Evolutionary conservation across 2,113 vertebrate genomes (phyloP), one percentile per base, ranked within the genome.

Genomic region (Anguilla rostrata): DNA sequence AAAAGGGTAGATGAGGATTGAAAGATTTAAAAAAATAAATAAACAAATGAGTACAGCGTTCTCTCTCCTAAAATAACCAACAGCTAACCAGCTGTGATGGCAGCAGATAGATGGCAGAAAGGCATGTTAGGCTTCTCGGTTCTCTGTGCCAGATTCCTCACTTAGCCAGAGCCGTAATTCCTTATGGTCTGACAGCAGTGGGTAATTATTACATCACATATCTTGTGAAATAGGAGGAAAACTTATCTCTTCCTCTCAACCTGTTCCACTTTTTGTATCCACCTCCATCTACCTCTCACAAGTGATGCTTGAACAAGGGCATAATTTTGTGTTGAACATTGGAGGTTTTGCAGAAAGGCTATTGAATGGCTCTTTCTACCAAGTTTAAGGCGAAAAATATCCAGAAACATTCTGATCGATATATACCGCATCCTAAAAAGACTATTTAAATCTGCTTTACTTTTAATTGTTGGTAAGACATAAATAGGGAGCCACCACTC

Each of bases 371-470:
- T 34, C 1, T 34, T 34, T 34, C 34, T 34, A 34, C 34, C 34
- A 34, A 34, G 34, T 34, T 34, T 34, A 34, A 34, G 34, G 34
- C 34, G 34, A 34, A 34, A 34, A 34, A 34, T 34, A 34, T 34
- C 34, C 34, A 34, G 34, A 34, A 34, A 34, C 34, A 34, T 34
- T 0, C 1, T 34, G 34, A 34, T 34, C 34, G 34, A 34, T 34
- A 34, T 34, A 34, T 34, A 46, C 43, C 9, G 5, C 43, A 46
- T 5, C 43, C 43, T 46, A 5, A 46, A 46, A 46, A 46, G 88
- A 88, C 40, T 93, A 93, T 95, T 93, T 46, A 84, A 49, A 29
- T 75, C 71, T 75, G 40, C 60, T 75, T 84, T 75, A 84, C 43
- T 46, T 46, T 46, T 46, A 46, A 46, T 46, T 6, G 9, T 46